Base-by-base conservation (phyloP, 2,888 invertebrate species). In the Neria commutata region DNA sequence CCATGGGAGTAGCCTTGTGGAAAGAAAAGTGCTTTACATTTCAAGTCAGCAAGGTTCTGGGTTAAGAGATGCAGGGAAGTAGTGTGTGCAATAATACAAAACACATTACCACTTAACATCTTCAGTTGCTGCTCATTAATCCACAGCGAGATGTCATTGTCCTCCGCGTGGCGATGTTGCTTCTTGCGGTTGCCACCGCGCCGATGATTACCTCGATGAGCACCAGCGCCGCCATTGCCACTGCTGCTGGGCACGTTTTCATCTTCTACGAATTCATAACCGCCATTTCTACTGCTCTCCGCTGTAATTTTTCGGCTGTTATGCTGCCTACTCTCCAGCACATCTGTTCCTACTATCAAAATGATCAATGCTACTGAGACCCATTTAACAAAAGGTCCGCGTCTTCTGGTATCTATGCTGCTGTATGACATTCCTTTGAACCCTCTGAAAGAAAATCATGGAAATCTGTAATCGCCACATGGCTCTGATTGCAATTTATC, bases 51-150 rank as follows among this genome's bases (percentile, higher is more conserved):
- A 16, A 60, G 52, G 25, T 54, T 19, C 51, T n/a, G n/a, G n/a
- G n/a, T n/a, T n/a, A n/a, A n/a, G n/a, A n/a, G n/a, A n/a, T n/a
- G n/a, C n/a, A n/a, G n/a, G n/a, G n/a, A n/a, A n/a, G n/a, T n/a
- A n/a, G n/a, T n/a, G n/a, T 52, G 11, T n/a, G 45, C 37, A n/a
- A n/a, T n/a, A n/a, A n/a, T n/a, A n/a, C n/a, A 54, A 48, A 53
- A 62, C 61, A 65, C 63, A 61, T 85, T 79, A 94, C 94, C 94
- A 81, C 92, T 93, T 73, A 94, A 91, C 88, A 92, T 90, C 83
- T 93, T 90, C 55, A 95, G 91, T 85, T 95, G 94, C 70, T 92
- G 90, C 77, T 92, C 91, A 80, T 94, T 93, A 74, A 95, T 94
- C 94, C 94, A 95, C 61, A 95, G 83, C 54, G 91, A 91, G 65